Base-by-base conservation (phyloP, 2,797 vertebrate genomes). In the Sebastes nivosus region DNA sequence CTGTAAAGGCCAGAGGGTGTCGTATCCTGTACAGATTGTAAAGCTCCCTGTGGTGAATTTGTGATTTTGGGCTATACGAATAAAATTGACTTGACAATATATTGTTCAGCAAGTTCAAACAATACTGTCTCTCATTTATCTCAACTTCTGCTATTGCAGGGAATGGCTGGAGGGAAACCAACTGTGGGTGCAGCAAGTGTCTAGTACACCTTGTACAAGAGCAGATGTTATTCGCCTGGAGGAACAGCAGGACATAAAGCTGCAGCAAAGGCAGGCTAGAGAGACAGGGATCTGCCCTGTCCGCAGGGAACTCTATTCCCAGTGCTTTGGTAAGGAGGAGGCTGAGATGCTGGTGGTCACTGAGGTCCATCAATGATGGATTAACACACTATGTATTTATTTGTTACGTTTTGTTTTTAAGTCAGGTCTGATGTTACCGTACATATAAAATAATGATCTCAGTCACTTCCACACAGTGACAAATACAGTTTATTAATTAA, bases 101-200 rank as follows among this genome's bases (percentile, higher is more conserved):
- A 4, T 36, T 27, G 38, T 24, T 55, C 2, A 16, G 12, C 16
- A 61, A 18, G 8, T 46, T 73, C 34, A 67, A 20, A 7, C 10
- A 6, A 14, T 2, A 2, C 55, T 12, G 0, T 32, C 1, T 18
- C 42, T 18, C 42, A 25, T 70, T 36, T 1, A 66, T 42, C 8
- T 46, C 1, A 55, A 27, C 8, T 14, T 61, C 2, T 84, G 11
- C 7, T 34, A 74, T 67, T 89, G 11, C 93, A 99, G 98, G 92
- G 95, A 97, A 89, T 99, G 97, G 97, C 91, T 79, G 7, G 96
- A 98, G 66, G 96, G 94, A 61, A 95, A 91, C 34, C 95, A 95
- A 71, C 90, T 96, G 10, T 99, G 97, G 98, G 93, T 97, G 87
- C 99, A 99, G 94, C 94, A 96, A 77, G 98, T 99, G 67, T 98